These are phyloP conservation scores for Kradibia gibbosae DNA, from an alignment of 1,140 invertebrate genomes.

Conservation along the genomic window DNA sequence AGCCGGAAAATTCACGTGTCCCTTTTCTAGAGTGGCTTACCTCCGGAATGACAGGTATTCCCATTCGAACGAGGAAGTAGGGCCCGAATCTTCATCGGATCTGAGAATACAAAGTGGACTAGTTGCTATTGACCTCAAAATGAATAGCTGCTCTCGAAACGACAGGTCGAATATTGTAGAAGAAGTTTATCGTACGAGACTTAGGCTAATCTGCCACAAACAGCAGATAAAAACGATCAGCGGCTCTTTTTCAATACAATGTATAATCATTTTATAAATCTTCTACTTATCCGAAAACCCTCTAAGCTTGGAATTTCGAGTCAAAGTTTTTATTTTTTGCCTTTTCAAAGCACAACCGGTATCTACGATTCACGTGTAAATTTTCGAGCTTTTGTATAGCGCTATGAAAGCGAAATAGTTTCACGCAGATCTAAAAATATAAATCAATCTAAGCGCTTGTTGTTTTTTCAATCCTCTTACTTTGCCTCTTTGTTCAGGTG, in stretches of 20 bases:
- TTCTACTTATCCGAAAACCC: neutral
- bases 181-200: neutral
- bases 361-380: conserved; percentile 14
- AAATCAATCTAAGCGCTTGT: neutral
- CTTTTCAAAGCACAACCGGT: neutral
- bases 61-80: too few species aligned
- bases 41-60: too few species aligned
- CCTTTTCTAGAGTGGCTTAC: too few species aligned
- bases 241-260: neutral
- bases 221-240: neutral
- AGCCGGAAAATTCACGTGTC: neutral
- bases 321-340: neutral
- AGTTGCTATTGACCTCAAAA: too few species aligned
- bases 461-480: neutral
- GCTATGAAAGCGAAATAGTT: neutral
- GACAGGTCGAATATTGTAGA: neutral
- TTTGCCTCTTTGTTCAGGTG: neutral
- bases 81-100: too few species aligned
- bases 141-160: too few species aligned
- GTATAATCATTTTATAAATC: conserved; percentile 5
- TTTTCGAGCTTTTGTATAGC: neutral
- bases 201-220: neutral
- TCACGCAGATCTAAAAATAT: neutral
- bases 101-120: too few species aligned
- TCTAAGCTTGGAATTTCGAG: neutral